phyloP scores from a whole-genome alignment of 2,888 invertebrate genomes.

The Ennomos quercinarius region DNA sequence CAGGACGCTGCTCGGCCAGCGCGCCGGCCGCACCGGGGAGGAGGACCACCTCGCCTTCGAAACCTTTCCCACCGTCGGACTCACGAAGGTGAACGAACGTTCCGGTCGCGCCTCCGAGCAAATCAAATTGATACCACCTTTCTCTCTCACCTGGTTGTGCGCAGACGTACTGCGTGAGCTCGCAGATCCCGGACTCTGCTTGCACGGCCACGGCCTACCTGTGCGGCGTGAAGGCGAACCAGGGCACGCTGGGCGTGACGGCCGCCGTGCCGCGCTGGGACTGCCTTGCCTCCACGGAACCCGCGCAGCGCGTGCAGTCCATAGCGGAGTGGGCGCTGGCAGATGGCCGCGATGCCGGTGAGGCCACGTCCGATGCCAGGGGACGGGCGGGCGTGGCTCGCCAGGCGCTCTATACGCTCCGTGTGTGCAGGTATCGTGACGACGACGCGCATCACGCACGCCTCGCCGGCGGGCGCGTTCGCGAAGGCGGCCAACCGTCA shows the following conservation, averaged over 20 bases:
- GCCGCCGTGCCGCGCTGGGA: constrained; percentile 85
- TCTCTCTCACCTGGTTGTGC: neutral
- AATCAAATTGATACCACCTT: too few species aligned
- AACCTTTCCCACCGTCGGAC: constrained; percentile 86
- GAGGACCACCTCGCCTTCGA: constrained; percentile 87
- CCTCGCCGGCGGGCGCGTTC: constrained; percentile 89
- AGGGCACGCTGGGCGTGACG: constrained; percentile 87
- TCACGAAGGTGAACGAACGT: constrained; percentile 83
- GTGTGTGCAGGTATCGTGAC: constrained; percentile 87
- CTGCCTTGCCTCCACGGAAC: constrained; percentile 84
- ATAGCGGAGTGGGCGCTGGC: constrained; percentile 88
- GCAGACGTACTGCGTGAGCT: constrained; percentile 86
- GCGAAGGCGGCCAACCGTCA: constrained; percentile 88
- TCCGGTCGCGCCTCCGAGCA: neutral
- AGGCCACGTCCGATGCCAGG: neutral
- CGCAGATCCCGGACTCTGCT: constrained; percentile 90
- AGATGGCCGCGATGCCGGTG: constrained; percentile 70
- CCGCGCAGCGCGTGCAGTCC: constrained; percentile 79
- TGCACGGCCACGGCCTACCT: constrained; percentile 89
- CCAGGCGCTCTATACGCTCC: neutral
- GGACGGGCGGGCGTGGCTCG: neutral
- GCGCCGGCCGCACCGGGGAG: constrained; percentile 82
- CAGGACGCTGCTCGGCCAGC: constrained; percentile 87
- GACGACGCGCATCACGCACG: constrained; percentile 91
- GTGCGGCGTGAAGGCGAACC: constrained; percentile 88